Evolutionary conservation across 2,113 vertebrate genomes (phyloP).

Genomic region (Glaucomys volans): DNA sequence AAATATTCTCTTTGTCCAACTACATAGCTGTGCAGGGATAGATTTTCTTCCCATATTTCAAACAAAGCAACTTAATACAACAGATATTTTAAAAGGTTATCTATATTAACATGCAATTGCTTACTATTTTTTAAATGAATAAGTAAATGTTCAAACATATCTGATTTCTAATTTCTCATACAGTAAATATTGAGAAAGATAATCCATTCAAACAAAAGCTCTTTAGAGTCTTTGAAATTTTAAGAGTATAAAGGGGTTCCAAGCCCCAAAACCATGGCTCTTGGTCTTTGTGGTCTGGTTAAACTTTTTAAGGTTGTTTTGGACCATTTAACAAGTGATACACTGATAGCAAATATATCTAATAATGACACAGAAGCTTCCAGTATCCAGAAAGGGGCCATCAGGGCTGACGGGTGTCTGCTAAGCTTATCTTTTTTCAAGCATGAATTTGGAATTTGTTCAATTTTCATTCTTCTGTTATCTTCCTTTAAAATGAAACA

Average conservation of each 20-base stretch:
- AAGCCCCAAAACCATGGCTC: neutral
- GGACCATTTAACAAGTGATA: constrained; percentile 68
- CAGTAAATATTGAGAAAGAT: neutral
- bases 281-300: constrained; percentile 35
- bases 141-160: neutral
- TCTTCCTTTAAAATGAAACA: constrained; percentile 70
- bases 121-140: constrained; percentile 42
- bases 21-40: neutral
- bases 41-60: constrained; percentile 26
- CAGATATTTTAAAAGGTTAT: constrained; percentile 47
- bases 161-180: neutral
- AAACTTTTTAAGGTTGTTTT: constrained; percentile 75
- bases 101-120: neutral
- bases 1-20: constrained; percentile 42
- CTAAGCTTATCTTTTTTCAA: constrained; percentile 32
- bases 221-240: neutral
- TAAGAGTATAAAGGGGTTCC: neutral
- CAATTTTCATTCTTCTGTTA: constrained; percentile 60
- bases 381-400: constrained; percentile 28
- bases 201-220: neutral
- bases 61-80: neutral
- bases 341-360: constrained; percentile 32
- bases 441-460: constrained; percentile 56
- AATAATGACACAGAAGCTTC: neutral
- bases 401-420: neutral